Base-by-base conservation (phyloP, 2,888 invertebrate genomes). In the Lissonota sp. region DNA sequence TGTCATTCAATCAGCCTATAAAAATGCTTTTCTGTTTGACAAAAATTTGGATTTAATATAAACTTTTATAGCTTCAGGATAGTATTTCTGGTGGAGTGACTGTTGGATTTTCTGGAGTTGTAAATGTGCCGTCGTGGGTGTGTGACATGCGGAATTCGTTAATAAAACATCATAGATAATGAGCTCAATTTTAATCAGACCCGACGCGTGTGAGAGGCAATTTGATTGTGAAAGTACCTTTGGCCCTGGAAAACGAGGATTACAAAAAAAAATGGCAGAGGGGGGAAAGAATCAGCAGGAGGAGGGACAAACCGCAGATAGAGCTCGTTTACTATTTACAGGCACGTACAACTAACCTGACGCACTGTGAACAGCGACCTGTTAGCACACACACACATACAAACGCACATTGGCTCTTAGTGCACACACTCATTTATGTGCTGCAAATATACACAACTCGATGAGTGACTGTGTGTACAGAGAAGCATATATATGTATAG, bases 181-280 rank as follows among this genome's bases (percentile, higher is more conserved):
- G 42, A 67, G 55, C 42, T 40, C 7, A 37, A 14, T 58, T 42
- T 16, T 62, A 62, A 57, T 42, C 58, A 10, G 12, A 6, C 12
- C 12, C 12, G 40, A 6, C 49, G 12, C 16, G 37, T n/a, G 60
- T n/a, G 44, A 16, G 10, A 60, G 12, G 12, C 49, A 60, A 62
- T 6, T 49, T 39, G 62, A 79, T 79, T 75, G 79, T 82, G 82
- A 79, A 75, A 79, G 82, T 79, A 78, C 44, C 73, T 81, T 78
- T 60, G 74, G 73, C 74, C 79, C 71, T 73, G 72, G 40, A 39
- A 7, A 62, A 51, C 49, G 67, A 79, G n/a, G 16, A 26, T 26
- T 26, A 26, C 26, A 26, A 26, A 26, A 26, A n/a, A 53, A 44
- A 46, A n/a, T 1, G 16, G 26, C 46, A 3, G n/a, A 39, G 16